Evolutionary conservation across 2,888 invertebrate species (phyloP).

Genomic region (Busseola fusca): DNA sequence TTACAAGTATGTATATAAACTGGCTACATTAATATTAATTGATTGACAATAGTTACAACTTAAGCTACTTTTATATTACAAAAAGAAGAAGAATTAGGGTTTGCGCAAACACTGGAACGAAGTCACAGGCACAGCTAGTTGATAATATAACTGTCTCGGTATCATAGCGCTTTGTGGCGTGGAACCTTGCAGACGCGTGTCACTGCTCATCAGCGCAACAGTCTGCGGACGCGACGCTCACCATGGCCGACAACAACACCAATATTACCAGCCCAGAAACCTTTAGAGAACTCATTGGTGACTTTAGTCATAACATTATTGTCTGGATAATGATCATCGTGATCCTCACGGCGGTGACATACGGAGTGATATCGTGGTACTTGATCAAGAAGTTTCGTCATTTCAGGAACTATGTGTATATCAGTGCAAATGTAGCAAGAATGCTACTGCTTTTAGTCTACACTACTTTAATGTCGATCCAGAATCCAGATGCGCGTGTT

Average conservation of each 20-base stretch:
- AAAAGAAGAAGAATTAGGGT: no score
- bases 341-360: constrained; percentile 12
- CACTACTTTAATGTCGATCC: not conserved
- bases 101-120: no score
- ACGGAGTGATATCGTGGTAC: constrained; percentile 29
- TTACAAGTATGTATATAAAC: no score
- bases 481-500: not conserved
- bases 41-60: no score
- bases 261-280: not conserved
- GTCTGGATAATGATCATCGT: not conserved
- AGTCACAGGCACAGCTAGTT: no score
- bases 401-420: constrained; percentile 35
- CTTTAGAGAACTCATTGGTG: not conserved
- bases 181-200: not conserved
- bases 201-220: not conserved
- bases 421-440: constrained; percentile 4
- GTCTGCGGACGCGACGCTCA: not conserved
- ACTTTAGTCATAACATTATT: no score
- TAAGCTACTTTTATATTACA: no score
- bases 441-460: not conserved
- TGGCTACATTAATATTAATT: no score
- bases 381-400: constrained; percentile 32
- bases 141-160: not conserved
- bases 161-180: not conserved
- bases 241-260: no score